A percentile compares a stretch with the other conserved stretches of the same genome.
Evolutionary conservation across 2,113 vertebrate genomes (phyloP).

Genomic region (Heteronetta atricapilla): DNA sequence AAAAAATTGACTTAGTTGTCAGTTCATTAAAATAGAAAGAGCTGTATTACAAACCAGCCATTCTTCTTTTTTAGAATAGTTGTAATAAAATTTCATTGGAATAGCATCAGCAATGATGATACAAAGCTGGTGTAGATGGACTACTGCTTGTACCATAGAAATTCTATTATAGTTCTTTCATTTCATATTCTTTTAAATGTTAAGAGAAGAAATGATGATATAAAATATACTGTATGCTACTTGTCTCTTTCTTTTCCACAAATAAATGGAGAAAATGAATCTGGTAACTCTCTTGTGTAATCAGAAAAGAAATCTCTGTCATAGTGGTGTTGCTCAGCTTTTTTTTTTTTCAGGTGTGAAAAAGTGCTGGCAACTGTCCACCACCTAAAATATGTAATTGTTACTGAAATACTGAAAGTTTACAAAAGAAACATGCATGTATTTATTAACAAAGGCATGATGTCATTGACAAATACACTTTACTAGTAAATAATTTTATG

Average conservation of each 20-base stretch:
- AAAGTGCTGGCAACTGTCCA: neutral
- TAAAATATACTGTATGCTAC: neutral
- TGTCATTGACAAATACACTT: neutral
- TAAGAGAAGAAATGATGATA: neutral
- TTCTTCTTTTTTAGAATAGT: neutral
- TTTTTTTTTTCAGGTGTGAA: neutral
- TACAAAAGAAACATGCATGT: neutral
- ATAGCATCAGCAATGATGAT: neutral
- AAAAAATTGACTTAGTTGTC: neutral
- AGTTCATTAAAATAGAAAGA: neutral
- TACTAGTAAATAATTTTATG: neutral
- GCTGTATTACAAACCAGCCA: neutral
- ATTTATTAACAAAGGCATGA: neutral
- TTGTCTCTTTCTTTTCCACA: neutral
- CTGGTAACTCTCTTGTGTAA: neutral
- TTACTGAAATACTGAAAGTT: neutral
- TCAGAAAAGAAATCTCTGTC: neutral
- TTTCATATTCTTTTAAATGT: neutral
- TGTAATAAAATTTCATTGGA: neutral
- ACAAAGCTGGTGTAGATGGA: neutral
- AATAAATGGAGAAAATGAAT: neutral
- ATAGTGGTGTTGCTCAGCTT: neutral
- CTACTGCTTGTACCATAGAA: neutral
- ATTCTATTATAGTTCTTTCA: neutral
- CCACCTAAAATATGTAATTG: neutral